Percentiles rank a stretch among this genome's conserved stretches.
phyloP scores from a whole-genome alignment of 1,140 invertebrate species.

The Aphelinus atriplicis region DNA sequence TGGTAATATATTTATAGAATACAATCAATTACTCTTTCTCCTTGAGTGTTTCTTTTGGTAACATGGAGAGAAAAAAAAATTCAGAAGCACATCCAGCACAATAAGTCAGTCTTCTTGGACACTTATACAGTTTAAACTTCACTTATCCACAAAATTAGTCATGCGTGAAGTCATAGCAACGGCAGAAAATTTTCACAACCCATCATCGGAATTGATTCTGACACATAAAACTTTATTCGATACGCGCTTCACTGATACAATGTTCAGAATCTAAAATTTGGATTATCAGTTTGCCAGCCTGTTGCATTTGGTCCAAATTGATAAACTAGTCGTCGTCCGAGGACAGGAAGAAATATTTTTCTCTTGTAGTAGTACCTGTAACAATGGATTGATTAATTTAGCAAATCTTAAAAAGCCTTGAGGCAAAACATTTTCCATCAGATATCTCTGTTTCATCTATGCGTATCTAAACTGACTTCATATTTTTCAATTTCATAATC shows the following conservation, averaged over 20 bases:
- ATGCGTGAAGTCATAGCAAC: background rate
- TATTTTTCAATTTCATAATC: background rate
- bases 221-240: conserved; percentile 28
- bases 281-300: conserved; percentile 77
- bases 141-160: conserved; percentile 9
- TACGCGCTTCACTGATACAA: conserved; percentile 19
- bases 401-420: background rate
- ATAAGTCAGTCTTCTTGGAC: conserved; percentile 33
- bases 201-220: conserved; percentile 32
- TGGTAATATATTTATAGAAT: conserved; percentile 1
- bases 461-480: background rate
- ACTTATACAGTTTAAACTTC: conserved; percentile 23
- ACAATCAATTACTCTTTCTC: conserved; percentile 1
- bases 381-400: conserved; percentile 35
- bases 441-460: too few relatives aligned
- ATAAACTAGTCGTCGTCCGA: conserved; percentile 84
- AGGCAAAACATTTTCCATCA: too few relatives aligned
- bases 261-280: conserved; percentile 68
- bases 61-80: too few relatives aligned
- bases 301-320: conserved; percentile 85
- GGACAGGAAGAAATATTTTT: conserved; percentile 81
- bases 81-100: background rate
- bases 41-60: background rate
- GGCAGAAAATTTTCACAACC: conserved; percentile 19
- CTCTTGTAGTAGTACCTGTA: conserved; percentile 87